Conservation (phyloP, 2,888 invertebrate species). For the Chaetoderma sp. region DNA sequence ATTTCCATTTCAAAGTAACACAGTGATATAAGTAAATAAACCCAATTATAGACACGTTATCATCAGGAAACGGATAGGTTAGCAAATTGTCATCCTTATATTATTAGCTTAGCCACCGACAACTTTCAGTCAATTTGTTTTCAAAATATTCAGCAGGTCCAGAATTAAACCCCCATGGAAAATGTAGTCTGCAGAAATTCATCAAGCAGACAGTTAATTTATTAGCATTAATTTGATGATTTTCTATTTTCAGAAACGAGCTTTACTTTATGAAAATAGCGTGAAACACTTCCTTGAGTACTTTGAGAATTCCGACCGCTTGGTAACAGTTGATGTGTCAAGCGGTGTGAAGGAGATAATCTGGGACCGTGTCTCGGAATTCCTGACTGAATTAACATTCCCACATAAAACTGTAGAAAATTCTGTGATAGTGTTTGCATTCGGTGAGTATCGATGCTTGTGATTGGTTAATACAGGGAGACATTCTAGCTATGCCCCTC, state of each 20-base stretch:
- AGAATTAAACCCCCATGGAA: no score
- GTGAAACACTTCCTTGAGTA: conserved; percentile 57
- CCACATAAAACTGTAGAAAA: conserved; percentile 48
- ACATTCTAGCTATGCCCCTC: not conserved
- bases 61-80: no score
- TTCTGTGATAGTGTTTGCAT: conserved; percentile 61
- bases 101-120: no score
- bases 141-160: no score
- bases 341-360: conserved; percentile 55
- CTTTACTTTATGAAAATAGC: conserved; percentile 55
- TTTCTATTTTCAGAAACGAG: conserved; percentile 54
- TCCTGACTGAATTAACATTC: conserved; percentile 53
- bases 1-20: no score
- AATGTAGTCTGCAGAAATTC: no score
- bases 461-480: not conserved
- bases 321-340: conserved; percentile 61
- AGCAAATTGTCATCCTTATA: no score
- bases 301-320: conserved; percentile 51
- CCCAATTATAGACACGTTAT: no score
- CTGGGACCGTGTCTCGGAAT: conserved; percentile 57
- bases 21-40: no score
- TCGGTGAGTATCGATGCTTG: conserved; percentile 50
- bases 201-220: no score
- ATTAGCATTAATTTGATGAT: not conserved
- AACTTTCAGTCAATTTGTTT: no score